A percentile compares a stretch with the other conserved stretches of the same genome.
Evolutionary conservation across 2,797 vertebrate genomes (phyloP).

Genomic region (Okamejei kenojei): DNA sequence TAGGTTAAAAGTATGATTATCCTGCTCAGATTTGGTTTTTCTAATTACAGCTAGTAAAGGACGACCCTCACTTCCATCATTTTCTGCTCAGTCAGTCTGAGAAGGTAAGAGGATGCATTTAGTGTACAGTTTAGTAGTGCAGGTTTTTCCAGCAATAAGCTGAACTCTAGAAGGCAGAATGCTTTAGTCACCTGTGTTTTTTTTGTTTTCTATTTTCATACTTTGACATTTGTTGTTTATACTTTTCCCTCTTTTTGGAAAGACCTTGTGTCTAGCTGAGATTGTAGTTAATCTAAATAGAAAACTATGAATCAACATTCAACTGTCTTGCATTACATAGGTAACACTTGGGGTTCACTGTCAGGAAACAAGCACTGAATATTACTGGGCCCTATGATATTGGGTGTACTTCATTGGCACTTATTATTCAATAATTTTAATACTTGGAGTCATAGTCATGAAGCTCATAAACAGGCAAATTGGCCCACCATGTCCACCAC

Average conservation of each 20-base stretch:
- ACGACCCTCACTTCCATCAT: conserved; percentile 95
- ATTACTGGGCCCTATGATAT: not conserved
- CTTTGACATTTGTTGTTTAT: not conserved
- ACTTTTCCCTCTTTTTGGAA: not conserved
- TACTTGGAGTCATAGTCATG: too few species aligned
- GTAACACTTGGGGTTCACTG: not conserved
- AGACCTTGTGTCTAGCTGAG: not conserved
- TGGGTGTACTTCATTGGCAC: not conserved
- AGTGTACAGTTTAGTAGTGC: conserved; percentile 40
- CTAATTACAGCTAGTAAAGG: conserved; percentile 81
- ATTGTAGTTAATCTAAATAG: not conserved
- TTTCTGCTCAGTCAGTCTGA: conserved; percentile 96
- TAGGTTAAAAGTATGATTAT: not conserved
- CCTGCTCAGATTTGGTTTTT: conserved; percentile 49
- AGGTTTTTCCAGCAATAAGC: conserved; percentile 34
- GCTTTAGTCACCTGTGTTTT: not conserved
- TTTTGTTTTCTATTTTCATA: not conserved
- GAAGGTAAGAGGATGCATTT: conserved; percentile 67
- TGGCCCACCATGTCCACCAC: too few species aligned
- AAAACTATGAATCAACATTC: not conserved
- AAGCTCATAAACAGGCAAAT: too few species aligned
- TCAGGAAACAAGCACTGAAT: not conserved
- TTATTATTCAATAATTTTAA: too few species aligned
- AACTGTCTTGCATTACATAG: not conserved
- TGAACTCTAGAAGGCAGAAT: not conserved